phyloP scores from a whole-genome alignment of 2,113 vertebrate genomes.

The Scolopax mira region DNA sequence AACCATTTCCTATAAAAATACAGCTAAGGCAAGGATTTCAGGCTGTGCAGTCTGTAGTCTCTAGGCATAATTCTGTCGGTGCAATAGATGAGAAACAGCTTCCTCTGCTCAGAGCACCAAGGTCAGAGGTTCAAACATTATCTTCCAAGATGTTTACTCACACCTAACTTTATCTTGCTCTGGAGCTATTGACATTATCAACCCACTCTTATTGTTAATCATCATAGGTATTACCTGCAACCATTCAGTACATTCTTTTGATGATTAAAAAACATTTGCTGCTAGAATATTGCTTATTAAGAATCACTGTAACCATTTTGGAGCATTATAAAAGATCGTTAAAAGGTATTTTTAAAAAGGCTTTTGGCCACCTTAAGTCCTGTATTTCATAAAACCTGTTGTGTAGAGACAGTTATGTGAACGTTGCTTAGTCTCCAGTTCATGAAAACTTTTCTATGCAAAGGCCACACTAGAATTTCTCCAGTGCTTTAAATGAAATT shows the following conservation, averaged over 20 bases:
- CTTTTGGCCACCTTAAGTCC: neutral
- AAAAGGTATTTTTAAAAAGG: neutral
- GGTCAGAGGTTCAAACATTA: neutral
- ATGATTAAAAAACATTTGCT: neutral
- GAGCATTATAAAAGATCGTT: neutral
- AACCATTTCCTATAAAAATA: neutral
- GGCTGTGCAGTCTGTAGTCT: neutral
- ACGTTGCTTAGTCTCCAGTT: neutral
- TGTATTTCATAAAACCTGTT: neutral
- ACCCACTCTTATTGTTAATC: neutral
- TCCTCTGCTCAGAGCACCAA: neutral
- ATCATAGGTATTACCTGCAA: neutral
- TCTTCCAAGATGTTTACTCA: neutral
- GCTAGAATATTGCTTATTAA: neutral
- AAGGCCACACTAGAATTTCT: neutral
- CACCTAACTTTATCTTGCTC: neutral
- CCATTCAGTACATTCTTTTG: neutral
- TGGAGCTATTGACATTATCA: neutral
- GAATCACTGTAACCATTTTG: neutral
- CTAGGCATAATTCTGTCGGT: neutral
- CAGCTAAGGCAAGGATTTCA: neutral
- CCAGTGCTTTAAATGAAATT: neutral
- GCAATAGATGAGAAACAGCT: neutral
- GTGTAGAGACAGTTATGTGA: neutral
- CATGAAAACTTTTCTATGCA: neutral